phyloP scores from a whole-genome alignment of 2,888 invertebrate genomes.

The Parnassius orleans region DNA sequence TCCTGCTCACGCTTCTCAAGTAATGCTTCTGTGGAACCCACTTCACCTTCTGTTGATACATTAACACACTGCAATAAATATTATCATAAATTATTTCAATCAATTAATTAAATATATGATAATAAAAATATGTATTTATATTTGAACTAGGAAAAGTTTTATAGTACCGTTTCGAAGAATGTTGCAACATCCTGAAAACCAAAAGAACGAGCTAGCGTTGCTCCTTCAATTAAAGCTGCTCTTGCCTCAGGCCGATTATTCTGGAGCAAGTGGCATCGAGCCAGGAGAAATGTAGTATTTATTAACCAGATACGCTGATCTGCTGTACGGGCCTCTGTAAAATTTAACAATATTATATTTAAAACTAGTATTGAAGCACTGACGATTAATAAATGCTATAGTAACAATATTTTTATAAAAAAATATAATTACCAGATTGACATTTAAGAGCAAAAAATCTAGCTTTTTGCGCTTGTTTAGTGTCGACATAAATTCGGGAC shows the following conservation, averaged over 20 bases:
- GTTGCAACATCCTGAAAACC: slow-evolving; percentile 54
- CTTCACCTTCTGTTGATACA: slow-evolving; percentile 65
- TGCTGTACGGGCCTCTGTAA: slow-evolving; percentile 55
- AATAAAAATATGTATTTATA: no score
- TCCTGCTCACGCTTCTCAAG: slow-evolving; percentile 63
- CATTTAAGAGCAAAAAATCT: slow-evolving; percentile 63
- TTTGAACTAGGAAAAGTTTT: no score
- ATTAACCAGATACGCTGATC: slow-evolving; percentile 59
- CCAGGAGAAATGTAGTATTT: slow-evolving; percentile 63
- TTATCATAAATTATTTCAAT: background rate
- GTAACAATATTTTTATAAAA: background rate
- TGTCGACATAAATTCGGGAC: slow-evolving; percentile 60
- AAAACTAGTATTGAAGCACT: background rate
- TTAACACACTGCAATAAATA: slow-evolving; percentile 56
- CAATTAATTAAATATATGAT: no score
- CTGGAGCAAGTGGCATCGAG: slow-evolving; percentile 65
- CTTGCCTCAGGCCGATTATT: slow-evolving; percentile 68
- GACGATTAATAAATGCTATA: no score
- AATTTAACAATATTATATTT: background rate
- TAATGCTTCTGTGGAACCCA: slow-evolving; percentile 45
- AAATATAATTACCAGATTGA: slow-evolving; percentile 51
- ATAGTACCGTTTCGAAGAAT: slow-evolving; percentile 64
- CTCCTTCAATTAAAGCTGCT: slow-evolving; percentile 57
- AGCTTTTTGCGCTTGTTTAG: slow-evolving; percentile 57
- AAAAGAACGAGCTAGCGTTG: slow-evolving; percentile 37